These are phyloP conservation scores for Drosophila nigrodunni DNA, from an alignment of 1,140 invertebrate species.

Conservation along the genomic window DNA sequence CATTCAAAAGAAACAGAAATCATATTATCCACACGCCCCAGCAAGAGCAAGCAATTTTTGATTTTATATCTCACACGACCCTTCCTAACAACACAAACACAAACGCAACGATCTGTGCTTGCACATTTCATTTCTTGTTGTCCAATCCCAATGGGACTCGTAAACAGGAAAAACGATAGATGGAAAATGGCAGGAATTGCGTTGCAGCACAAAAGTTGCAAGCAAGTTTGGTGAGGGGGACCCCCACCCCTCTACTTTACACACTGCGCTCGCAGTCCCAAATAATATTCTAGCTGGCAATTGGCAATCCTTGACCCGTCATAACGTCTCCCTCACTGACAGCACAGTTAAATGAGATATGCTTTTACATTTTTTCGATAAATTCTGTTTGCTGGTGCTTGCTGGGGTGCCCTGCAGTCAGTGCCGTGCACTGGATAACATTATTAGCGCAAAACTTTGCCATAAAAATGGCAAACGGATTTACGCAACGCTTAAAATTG, in stretches of 20 bases:
- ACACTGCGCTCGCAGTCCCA: not conserved
- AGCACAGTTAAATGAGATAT: constrained; percentile 79
- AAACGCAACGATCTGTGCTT: constrained; percentile 70
- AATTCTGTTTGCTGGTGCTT: constrained; percentile 54
- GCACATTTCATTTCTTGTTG: constrained; percentile 72
- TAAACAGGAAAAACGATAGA: constrained; percentile 62
- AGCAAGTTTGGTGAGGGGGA: constrained; percentile 16
- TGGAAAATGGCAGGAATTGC: constrained; percentile 32
- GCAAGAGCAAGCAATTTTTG: constrained; percentile 63
- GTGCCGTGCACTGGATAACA: constrained; percentile 49
- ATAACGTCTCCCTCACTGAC: constrained; percentile 67
- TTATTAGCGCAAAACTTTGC: constrained; percentile 69
- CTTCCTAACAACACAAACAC: constrained; percentile 6
- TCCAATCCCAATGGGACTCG: constrained; percentile 71
- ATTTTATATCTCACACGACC: constrained; percentile 62
- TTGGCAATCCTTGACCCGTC: constrained; percentile 80
- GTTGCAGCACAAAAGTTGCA: constrained; percentile 50
- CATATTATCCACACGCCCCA: constrained; percentile 66
- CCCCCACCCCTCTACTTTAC: too few relatives aligned
- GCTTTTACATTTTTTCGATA: constrained; percentile 82
- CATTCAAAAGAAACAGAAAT: constrained; percentile 72
- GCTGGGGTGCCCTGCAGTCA: constrained; percentile 6
- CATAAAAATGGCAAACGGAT: constrained; percentile 79
- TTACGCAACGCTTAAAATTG: constrained; percentile 75
- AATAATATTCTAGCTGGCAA: constrained; percentile 39